Percentiles rank a stretch among this genome's conserved stretches.
These are phyloP conservation scores for Eupithecia subfuscata DNA, from an alignment of 2,888 invertebrate species.

Conservation along the genomic window DNA sequence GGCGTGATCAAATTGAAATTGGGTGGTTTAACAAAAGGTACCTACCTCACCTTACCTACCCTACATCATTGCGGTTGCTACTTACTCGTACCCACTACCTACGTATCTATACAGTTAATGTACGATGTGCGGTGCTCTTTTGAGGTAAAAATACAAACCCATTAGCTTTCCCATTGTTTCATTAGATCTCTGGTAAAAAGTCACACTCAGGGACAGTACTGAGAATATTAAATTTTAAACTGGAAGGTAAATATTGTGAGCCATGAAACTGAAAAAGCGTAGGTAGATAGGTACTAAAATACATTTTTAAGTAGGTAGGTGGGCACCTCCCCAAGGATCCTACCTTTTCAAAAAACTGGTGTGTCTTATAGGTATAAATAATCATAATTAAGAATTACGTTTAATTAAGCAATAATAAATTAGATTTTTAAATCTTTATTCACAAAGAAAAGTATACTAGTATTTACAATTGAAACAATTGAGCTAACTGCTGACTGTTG, in stretches of 20 bases:
- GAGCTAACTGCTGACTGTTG: no score
- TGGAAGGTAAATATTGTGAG: background rate
- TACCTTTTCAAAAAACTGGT: no score
- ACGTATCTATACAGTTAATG: background rate
- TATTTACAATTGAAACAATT: no score
- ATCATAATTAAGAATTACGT: no score
- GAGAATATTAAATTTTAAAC: background rate
- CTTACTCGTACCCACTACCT: background rate
- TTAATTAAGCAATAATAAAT: no score
- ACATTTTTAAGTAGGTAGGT: background rate
- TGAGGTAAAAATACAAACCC: background rate
- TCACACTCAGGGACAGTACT: background rate
- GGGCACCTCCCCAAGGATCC: background rate
- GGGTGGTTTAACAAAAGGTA: conserved; percentile 54
- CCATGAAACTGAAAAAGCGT: background rate
- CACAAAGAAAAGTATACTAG: no score
- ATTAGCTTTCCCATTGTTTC: conserved; percentile 6
- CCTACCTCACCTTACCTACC: background rate
- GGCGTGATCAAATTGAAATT: conserved; percentile 69
- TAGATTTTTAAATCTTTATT: no score
- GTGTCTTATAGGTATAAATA: no score
- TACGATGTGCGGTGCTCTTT: background rate
- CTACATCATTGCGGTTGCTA: background rate
- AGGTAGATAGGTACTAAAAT: background rate
- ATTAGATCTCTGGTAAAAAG: background rate